Percentiles rank a stretch among this genome's conserved stretches.
Conservation (phyloP, 2,113 vertebrate species). For the Burhinus bistriatus region DNA sequence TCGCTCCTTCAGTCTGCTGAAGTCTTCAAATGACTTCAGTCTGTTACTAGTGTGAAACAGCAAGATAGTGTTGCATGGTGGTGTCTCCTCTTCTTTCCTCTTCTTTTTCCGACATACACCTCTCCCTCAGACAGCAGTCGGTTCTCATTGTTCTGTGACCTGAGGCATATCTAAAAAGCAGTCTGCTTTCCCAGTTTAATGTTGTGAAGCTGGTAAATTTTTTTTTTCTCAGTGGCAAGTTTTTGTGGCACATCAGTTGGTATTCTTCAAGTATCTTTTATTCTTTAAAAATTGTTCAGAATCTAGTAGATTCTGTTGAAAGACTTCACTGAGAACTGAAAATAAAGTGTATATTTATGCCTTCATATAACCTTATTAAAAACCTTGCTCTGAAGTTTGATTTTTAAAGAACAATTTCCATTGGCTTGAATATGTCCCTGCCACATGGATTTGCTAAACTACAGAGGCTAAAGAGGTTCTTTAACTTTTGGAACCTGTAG, state of each 20-base stretch:
- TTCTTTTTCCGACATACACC: neutral
- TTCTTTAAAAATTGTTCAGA: neutral
- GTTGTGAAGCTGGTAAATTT: neutral
- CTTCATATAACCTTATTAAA: neutral
- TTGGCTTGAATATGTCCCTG: neutral
- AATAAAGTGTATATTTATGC: neutral
- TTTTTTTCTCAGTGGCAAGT: accelerated
- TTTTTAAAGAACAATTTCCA: neutral
- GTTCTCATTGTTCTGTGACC: neutral
- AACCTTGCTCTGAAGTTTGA: neutral
- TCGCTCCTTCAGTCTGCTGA: neutral
- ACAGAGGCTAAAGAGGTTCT: neutral
- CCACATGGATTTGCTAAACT: neutral
- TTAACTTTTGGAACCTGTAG: neutral
- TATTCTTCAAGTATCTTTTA: neutral
- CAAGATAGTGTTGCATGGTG: neutral
- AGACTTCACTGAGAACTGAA: neutral
- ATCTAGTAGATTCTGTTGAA: neutral
- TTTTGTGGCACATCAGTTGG: accelerated
- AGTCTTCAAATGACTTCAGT: neutral
- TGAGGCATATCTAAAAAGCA: no score
- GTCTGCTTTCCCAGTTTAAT: neutral
- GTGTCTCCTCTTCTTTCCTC: neutral
- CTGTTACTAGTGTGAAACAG: neutral
- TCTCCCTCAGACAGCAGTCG: neutral